A percentile compares a stretch with the other conserved stretches of the same genome.
phyloP scores from a whole-genome alignment of 2,888 invertebrate species.

The Platynereis dumerilii region DNA sequence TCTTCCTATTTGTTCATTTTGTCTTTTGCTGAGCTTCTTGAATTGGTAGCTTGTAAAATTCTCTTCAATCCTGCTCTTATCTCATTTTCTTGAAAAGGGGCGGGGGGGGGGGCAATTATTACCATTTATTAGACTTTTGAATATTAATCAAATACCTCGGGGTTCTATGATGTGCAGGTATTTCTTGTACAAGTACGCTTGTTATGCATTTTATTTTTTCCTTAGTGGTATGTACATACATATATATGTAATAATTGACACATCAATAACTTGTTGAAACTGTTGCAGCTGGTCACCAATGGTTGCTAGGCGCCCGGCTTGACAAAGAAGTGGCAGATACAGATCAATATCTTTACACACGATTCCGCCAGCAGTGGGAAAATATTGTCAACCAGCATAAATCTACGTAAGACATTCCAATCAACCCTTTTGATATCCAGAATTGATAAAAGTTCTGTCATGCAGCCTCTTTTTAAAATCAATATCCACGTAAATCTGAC shows the following conservation, averaged over 20 bases:
- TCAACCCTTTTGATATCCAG: background rate
- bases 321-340: conserved; percentile 74
- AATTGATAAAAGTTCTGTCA: background rate
- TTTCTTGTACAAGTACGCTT: background rate
- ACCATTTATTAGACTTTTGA: no score
- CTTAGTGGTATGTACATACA: no score
- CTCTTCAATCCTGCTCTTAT: no score
- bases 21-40: no score
- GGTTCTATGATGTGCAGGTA: no score
- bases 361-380: conserved; percentile 70
- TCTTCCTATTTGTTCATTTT: no score
- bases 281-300: conserved; percentile 71
- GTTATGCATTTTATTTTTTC: background rate
- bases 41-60: no score
- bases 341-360: conserved; percentile 73
- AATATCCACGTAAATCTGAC: no score
- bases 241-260: background rate
- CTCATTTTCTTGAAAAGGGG: no score
- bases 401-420: conserved; percentile 11
- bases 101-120: no score
- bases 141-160: no score
- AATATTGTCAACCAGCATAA: conserved; percentile 38
- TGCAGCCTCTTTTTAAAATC: no score
- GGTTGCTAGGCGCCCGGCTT: conserved; percentile 72
- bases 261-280: background rate